phyloP scores from a whole-genome alignment of 2,888 invertebrate genomes.

The Phania funesta region DNA sequence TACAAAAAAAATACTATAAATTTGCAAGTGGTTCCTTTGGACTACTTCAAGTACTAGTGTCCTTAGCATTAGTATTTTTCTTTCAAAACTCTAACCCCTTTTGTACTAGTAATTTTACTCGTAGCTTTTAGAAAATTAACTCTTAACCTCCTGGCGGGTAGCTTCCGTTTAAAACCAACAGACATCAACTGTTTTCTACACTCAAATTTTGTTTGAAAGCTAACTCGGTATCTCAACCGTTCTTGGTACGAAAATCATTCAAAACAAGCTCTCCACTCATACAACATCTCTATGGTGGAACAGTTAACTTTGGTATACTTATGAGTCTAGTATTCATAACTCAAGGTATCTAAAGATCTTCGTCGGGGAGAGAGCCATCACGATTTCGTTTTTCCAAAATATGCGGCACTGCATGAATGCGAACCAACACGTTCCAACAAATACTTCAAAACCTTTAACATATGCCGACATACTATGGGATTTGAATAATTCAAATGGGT shows the following conservation, averaged over 20 bases:
- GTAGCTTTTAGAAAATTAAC: no score
- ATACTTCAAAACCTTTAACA: conserved; percentile 84
- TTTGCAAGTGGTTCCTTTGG: no score
- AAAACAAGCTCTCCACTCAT: conserved; percentile 82
- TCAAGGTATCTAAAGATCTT: conserved; percentile 81
- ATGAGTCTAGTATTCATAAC: conserved; percentile 83
- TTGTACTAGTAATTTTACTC: no score
- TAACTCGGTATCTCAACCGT: conserved; percentile 70
- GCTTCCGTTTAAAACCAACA: no score
- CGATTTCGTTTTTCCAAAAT: conserved; percentile 81
- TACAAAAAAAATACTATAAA: no score
- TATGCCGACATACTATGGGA: conserved; percentile 80
- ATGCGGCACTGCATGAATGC: conserved; percentile 85
- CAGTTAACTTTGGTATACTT: conserved; percentile 84
- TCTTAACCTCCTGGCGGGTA: no score
- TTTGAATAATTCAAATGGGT: conserved; percentile 85
- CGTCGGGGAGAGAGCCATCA: conserved; percentile 78
- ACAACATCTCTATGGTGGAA: conserved; percentile 82
- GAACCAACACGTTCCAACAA: conserved; percentile 89
- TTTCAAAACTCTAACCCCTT: no score
- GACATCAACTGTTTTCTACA: no score
- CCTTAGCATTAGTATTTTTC: no score
- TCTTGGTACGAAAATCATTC: conserved; percentile 77
- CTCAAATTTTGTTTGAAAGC: background rate
- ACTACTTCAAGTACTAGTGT: no score